phyloP scores from a whole-genome alignment of 2,113 vertebrate genomes.

The Grammomys dolichurus region DNA sequence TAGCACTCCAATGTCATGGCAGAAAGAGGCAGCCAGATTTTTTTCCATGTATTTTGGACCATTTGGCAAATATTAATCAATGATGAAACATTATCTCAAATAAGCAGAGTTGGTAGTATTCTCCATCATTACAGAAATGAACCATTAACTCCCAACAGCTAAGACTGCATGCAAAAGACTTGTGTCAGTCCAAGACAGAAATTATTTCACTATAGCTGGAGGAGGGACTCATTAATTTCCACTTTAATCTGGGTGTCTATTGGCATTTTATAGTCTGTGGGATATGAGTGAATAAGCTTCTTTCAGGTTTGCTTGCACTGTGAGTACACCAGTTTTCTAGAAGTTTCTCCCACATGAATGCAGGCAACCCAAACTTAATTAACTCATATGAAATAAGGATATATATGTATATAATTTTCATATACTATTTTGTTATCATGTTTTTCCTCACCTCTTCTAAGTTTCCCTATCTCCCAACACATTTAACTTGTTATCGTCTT shows the following conservation, averaged over 20 bases:
- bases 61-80: neutral
- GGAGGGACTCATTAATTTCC: neutral
- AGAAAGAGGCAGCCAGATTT: neutral
- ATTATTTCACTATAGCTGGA: neutral
- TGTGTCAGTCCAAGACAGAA: neutral
- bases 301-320: neutral
- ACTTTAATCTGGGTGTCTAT: neutral
- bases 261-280: neutral
- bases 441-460: too few species aligned
- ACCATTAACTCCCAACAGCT: neutral
- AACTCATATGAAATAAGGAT: too few species aligned
- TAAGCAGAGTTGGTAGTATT: neutral
- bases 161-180: neutral
- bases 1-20: neutral
- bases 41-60: neutral
- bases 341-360: neutral
- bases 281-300: neutral
- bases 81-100: neutral
- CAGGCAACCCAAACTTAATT: neutral
- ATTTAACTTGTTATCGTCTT: too few species aligned
- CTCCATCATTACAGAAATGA: neutral
- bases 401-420: too few species aligned
- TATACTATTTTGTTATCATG: too few species aligned
- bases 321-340: neutral
- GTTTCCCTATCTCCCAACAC: too few species aligned